Evolutionary conservation across 2,797 vertebrate species (phyloP).

Genomic region (Alectoris magna): DNA sequence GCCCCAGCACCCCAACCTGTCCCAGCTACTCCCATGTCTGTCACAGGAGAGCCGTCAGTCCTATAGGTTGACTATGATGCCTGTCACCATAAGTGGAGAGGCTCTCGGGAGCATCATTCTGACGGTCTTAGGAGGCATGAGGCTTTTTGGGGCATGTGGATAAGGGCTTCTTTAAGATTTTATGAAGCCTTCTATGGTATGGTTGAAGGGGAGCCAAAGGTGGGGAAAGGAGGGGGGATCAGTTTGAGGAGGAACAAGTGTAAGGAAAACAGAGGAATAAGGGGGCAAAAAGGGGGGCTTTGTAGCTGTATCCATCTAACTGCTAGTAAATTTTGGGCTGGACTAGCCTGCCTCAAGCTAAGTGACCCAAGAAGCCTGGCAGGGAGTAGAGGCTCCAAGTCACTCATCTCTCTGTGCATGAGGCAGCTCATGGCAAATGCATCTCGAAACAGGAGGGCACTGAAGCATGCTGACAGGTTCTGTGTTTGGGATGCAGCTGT

Average conservation of each 20-base stretch:
- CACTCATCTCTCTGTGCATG: rapidly evolving
- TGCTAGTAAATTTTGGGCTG: neutral
- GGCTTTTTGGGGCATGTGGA: neutral
- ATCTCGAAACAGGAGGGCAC: neutral
- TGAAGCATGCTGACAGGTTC: neutral
- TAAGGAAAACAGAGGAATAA: neutral
- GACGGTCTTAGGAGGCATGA: too few species aligned
- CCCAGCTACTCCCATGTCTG: neutral
- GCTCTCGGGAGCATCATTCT: neutral
- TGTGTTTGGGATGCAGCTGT: neutral
- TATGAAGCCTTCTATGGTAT: neutral
- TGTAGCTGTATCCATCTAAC: neutral
- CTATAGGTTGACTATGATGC: neutral
- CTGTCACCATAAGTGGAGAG: rapidly evolving
- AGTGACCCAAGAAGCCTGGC: neutral
- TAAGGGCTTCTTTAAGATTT: neutral
- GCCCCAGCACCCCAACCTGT: rapidly evolving
- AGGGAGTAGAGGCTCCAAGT: neutral
- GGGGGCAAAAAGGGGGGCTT: neutral
- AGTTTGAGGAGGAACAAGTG: neutral
- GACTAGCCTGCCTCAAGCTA: neutral
- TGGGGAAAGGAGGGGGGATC: neutral
- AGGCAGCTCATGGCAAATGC: rapidly evolving
- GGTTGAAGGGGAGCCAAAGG: neutral
- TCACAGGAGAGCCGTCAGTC: neutral